Base-by-base conservation (phyloP, 2,888 invertebrate genomes). In the Plagodis pulveraria region DNA sequence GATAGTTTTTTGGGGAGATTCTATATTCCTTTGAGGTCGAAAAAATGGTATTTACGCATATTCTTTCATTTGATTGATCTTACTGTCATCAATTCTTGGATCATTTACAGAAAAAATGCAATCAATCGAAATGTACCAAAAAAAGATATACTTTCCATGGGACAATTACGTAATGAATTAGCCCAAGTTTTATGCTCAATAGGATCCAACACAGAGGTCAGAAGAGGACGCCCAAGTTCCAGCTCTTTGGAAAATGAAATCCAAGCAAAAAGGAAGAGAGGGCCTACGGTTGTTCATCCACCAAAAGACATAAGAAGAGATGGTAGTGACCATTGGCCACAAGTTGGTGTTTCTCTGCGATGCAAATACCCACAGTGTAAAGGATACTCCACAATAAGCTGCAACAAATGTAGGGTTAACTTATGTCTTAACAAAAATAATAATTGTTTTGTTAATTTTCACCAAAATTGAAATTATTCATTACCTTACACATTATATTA, bases 31-130 rank as follows among this genome's bases (percentile, higher is more conserved):
- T 12, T 44, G 44, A 44, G 44, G 22, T 8, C 12, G 5, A 11
- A 22, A 44, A 44, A 44, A 22, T 44, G 44, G 44, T 44, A 44
- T 44, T 22, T 44, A 12, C 44, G 44, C 22, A 44, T 44, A 11
- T 44, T 44, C 72, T 36, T 36, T 36, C 36, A 35, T 35, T 35
- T 7, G 35, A 5, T 35, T 35, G 35, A 73, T 64, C 71, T 75
- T 66, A 67, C 72, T 57, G 66, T 73, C 53, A 77, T 76, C 60
- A 74, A 77, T 69, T 62, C 73, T 58, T 75, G 74, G 74, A 66
- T 75, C 60, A 64, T 72, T 5, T 73, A 74, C 66, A 70, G 69
- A 71, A 74, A 73, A 66, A 72, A 67, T 66, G 69, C 63, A 71
- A 22, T 32, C 64, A 71, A 68, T 67, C 68, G 64, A 69, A 69